phyloP scores from a whole-genome alignment of 2,888 invertebrate genomes.

The Sialis fuliginosa region DNA sequence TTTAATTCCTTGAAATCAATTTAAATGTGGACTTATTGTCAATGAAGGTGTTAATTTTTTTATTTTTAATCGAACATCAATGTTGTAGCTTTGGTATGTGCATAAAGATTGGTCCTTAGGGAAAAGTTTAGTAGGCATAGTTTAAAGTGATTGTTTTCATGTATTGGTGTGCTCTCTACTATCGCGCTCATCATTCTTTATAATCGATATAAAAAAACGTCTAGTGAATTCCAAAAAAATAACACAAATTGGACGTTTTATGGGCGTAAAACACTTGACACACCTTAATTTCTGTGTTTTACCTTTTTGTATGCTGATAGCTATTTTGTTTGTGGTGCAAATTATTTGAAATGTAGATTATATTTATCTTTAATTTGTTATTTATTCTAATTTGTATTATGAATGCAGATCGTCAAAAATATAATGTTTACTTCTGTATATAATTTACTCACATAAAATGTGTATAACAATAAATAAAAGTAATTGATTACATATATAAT shows the following conservation, averaged over 20 bases:
- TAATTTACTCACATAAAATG: conserved; percentile 5
- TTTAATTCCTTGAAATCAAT: too few species aligned
- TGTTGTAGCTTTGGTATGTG: too few species aligned
- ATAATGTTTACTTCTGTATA: conserved; percentile 4
- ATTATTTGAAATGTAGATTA: conserved; percentile 4
- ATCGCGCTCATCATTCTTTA: not conserved
- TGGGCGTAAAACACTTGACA: too few species aligned
- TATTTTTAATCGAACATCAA: too few species aligned
- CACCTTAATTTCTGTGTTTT: too few species aligned
- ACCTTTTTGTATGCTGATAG: too few species aligned
- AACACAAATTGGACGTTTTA: too few species aligned
- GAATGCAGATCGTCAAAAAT: conserved; percentile 7
- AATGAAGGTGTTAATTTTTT: too few species aligned
- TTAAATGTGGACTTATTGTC: too few species aligned
- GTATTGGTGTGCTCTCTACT: not conserved
- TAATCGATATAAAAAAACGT: too few species aligned
- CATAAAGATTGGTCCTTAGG: too few species aligned
- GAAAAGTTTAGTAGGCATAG: not conserved
- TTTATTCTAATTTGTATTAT: conserved; percentile 25
- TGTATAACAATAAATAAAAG: conserved; percentile 5
- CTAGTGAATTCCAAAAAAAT: too few species aligned
- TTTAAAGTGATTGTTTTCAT: not conserved
- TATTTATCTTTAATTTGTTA: conserved; percentile 17
- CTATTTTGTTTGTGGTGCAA: conserved; percentile 4
- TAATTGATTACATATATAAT: not conserved